Base-by-base conservation (phyloP, 2,797 vertebrate species). In the Leptoclinus maculatus region DNA sequence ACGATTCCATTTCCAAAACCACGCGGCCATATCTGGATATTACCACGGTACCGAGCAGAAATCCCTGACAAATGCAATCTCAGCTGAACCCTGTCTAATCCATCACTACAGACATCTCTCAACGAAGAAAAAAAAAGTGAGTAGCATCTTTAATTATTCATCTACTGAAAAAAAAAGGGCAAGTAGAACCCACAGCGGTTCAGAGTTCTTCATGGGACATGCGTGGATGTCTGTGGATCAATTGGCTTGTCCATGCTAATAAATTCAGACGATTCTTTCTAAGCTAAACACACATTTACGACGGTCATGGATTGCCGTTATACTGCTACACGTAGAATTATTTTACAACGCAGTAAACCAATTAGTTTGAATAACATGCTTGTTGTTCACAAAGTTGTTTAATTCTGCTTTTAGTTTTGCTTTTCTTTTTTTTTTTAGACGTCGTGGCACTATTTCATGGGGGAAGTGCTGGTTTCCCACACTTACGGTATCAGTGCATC, bases 111-210 rank as follows among this genome's bases (percentile, higher is more conserved):
- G 71, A 83, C 74, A 86, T 86, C 80, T 87, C 84, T 84, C 66
- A 79, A 82, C 90, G 19, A 8, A 27, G 2, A 27, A 27, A 27
- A 45, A 53, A 51, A 51, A 23, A 91, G 89, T 66, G 80, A 90
- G 85, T 65, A 51, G 76, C 76, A 41, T 77, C 63, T 87, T 91
- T 83, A 91, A 93, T 93, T 92, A 93, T 93, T 91, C 76, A 91
- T 86, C 84, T 71, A 51, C 79, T 77, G 85, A 79, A 85, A 84
- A 83, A 63, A 83, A 53, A 83, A 85, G 76, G 57, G 53, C 41
- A 69, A 84, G 49, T 23, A 41, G n/a, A 83, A 78, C 82, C 56
- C 36, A 72, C 54, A 39, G 76, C 36, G 73, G 65, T 71, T 78
- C 68, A 74, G 77, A 57, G 57, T 75, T 80, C 70, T 45, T 47